Evolutionary conservation across 2,797 vertebrate genomes (phyloP), one percentile per base, ranked within the genome.

Genomic region (Furcifer pardalis): DNA sequence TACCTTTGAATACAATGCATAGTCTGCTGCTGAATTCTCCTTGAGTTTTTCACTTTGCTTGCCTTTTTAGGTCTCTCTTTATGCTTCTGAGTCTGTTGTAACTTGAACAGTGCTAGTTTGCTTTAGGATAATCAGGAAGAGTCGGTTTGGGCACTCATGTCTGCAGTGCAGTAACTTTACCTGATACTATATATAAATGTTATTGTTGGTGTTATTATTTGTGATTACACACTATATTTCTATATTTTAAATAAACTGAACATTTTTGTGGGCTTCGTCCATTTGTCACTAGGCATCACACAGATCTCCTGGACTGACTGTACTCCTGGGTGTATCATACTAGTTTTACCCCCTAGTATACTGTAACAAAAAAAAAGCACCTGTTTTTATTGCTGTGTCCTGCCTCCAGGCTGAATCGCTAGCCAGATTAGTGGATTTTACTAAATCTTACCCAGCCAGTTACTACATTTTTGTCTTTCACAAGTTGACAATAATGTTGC

Each of bases 1-100:
- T 73, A 23, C 10, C 49, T 83, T n/a, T 44, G 0, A 40, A 40
- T 37, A 87, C 62, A 90, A 82, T 83, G 81, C 42, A 9, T 60
- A 56, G 40, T 46, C 52, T 56, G 46, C 30, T 5, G 2, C 12
- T 59, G 6, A 23, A n/a, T 3, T n/a, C 8, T 32, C 3, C 15
- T 84, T 42, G 42, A 72, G 15, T 60, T 71, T 1, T n/a, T 37
- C 40, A 27, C 59, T 42, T 5, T 42, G 52, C 25, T 30, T 81
- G 35, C 15, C n/a, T 17, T 79, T 79, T 46, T 66, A 25, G 25
- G 17, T 10, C 12, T 63, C n/a, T 8, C 37, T 42, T 60, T 56
- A 17, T 65, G 25, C 27, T 65, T 44, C 4, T 49, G 49, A 49
- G 49, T 49, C 49, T 49, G 17, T 75, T 32, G 46, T 73, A 73